A percentile compares a stretch with the other conserved stretches of the same genome.
Evolutionary conservation across 1,140 invertebrate genomes (phyloP).

Genomic region (Lordiphosa clarofinis): DNA sequence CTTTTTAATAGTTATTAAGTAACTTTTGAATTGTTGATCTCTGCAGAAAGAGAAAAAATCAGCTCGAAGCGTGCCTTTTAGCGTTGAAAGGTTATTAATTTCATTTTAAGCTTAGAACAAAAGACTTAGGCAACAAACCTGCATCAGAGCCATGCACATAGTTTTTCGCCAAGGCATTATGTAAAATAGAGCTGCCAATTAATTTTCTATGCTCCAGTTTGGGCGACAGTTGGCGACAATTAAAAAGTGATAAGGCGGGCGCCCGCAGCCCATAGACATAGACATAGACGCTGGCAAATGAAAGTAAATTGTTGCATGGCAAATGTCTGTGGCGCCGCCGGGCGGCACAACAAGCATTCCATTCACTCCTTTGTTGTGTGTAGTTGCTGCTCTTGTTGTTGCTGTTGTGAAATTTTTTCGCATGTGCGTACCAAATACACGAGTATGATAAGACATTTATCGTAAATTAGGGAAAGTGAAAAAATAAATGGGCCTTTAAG

Average conservation of each 20-base stretch:
- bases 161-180: conserved; percentile 49
- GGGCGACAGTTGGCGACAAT: conserved; percentile 55
- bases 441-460: conserved; percentile 51
- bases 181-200: conserved; percentile 75
- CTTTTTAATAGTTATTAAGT: conserved; percentile 66
- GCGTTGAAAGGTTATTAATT: conserved; percentile 16
- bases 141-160: conserved; percentile 2
- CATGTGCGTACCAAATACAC: conserved; percentile 44
- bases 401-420: conserved; percentile 47
- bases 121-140: conserved; percentile 64
- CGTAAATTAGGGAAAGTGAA: conserved; percentile 52
- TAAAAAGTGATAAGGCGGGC: conserved; percentile 52
- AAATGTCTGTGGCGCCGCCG: conserved; percentile 24
- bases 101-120: conserved; percentile 22
- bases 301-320: conserved; percentile 69
- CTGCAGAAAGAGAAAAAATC: conserved; percentile 23
- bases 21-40: conserved; percentile 39
- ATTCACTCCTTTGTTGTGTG: conserved; percentile 38
- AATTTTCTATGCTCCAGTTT: conserved; percentile 79
- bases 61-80: conserved; percentile 26
- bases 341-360: conserved; percentile 46
- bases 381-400: conserved; percentile 18
- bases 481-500: conserved; percentile 33
- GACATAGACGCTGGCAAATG: conserved; percentile 52
- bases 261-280: conserved; percentile 43